phyloP scores from a whole-genome alignment of 1,140 invertebrate genomes.

The Orius laevigatus region DNA sequence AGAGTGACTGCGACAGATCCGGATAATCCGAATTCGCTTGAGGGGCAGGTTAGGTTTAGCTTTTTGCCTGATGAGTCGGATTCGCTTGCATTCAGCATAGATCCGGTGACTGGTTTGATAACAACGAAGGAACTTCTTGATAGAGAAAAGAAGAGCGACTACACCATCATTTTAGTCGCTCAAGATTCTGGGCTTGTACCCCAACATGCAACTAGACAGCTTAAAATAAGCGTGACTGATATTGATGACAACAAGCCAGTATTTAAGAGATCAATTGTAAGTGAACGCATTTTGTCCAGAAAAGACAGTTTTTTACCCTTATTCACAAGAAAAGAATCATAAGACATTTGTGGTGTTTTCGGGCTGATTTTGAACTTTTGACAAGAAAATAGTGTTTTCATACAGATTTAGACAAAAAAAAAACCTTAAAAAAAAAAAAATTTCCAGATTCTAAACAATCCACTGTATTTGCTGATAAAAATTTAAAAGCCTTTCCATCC shows the following conservation, averaged over 20 bases:
- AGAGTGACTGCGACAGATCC: constrained; percentile 63
- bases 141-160: constrained; percentile 49
- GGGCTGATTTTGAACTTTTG: no score
- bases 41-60: constrained; percentile 53
- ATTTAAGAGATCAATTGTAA: constrained; percentile 50
- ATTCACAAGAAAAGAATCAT: no score
- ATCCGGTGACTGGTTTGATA: constrained; percentile 49
- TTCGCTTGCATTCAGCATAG: constrained; percentile 43
- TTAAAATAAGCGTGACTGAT: constrained; percentile 45
- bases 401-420: no score
- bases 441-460: constrained; percentile 14
- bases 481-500: no score
- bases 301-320: no score
- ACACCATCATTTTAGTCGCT: constrained; percentile 56
- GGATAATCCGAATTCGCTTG: constrained; percentile 53
- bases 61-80: constrained; percentile 52
- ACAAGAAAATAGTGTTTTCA: no score
- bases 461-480: no score
- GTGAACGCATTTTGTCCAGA: no score
- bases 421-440: constrained; percentile 11
- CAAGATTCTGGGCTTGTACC: constrained; percentile 56
- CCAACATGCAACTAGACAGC: constrained; percentile 51
- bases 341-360: no score
- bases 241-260: constrained; percentile 64
- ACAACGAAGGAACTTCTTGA: constrained; percentile 48